Percentiles rank a stretch among this genome's conserved stretches.
Conservation (phyloP, 1,140 invertebrate genomes). For the Chymomyza costata region DNA sequence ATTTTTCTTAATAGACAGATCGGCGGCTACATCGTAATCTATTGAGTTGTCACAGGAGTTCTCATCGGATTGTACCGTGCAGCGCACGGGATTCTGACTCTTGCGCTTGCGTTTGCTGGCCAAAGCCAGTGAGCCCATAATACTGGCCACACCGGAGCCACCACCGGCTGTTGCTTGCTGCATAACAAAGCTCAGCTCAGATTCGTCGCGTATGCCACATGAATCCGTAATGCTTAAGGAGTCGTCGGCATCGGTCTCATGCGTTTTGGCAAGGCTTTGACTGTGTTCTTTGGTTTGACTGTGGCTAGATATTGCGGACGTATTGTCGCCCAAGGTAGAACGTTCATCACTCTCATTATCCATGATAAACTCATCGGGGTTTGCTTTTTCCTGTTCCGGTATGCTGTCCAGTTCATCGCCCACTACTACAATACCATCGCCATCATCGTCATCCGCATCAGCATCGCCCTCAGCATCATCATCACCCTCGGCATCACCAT, state of each 20-base stretch:
- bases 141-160: constrained; percentile 1
- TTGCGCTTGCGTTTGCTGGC: constrained; percentile 88
- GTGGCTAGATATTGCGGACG: constrained; percentile 77
- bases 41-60: constrained; percentile 74
- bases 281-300: constrained; percentile 79
- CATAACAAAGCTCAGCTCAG: too few species aligned
- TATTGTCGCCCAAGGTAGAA: constrained; percentile 69
- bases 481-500: constrained; percentile 59
- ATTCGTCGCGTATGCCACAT: constrained; percentile 78
- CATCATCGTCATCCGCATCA: constrained; percentile 79
- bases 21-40: constrained; percentile 76
- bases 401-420: constrained; percentile 73
- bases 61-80: constrained; percentile 79
- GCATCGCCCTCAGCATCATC: constrained; percentile 76
- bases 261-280: constrained; percentile 77
- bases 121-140: constrained; percentile 43
- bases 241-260: constrained; percentile 78
- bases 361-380: constrained; percentile 26
- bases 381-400: constrained; percentile 44
- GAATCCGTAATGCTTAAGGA: constrained; percentile 79
- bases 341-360: constrained; percentile 52
- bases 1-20: constrained; percentile 75
- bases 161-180: constrained; percentile 43
- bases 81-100: constrained; percentile 92
- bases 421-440: constrained; percentile 75